Base-by-base conservation (phyloP, 2,113 vertebrate genomes). In the Gopherus evgoodei region DNA sequence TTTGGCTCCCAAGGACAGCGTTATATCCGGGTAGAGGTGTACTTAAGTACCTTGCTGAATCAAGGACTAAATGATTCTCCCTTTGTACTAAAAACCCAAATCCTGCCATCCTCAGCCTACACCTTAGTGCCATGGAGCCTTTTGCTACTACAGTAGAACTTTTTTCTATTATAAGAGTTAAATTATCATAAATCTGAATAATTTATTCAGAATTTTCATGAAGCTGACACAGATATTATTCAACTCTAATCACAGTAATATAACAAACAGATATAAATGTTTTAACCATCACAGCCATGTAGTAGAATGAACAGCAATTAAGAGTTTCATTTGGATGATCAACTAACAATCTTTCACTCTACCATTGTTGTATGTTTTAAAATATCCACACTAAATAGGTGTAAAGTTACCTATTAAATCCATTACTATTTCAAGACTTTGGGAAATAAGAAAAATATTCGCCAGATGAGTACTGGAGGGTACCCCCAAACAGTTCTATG, bases 81-180 rank as follows among this genome's bases (percentile, higher is more conserved):
- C 53, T 50, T 35, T 81, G 5, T 53, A 3, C 5, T 8, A 6
- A 1, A 56, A 86, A 2, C 75, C 38, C 2, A 0, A n/a, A 52
- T 72, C 82, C 52, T 52, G 75, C 27, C 42, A 62, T 76, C 19
- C 2, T 8, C 31, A n/a, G 38, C 6, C 42, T 78, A 78, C 19
- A 38, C 9, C 17, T 78, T 11, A 27, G 31, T 38, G 25, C 44
- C 47, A 75, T 24, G 10, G 22, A 91, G 38, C 42, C 76, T 91
- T 65, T 29, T 16, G 1, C 29, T 11, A 81, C 24, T 86, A 75
- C 53, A 92, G 21, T 7, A 38, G 38, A 52, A 81, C 17, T 50
- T 75, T 59, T 69, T 84, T 6, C 44, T 87, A 44, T 65, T 78
- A 72, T 42, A 42, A 75, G 24, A 44, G 38, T 47, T 47, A 47